Conservation (phyloP, 2,888 invertebrate genomes). For the Epistrophella euchroma region DNA sequence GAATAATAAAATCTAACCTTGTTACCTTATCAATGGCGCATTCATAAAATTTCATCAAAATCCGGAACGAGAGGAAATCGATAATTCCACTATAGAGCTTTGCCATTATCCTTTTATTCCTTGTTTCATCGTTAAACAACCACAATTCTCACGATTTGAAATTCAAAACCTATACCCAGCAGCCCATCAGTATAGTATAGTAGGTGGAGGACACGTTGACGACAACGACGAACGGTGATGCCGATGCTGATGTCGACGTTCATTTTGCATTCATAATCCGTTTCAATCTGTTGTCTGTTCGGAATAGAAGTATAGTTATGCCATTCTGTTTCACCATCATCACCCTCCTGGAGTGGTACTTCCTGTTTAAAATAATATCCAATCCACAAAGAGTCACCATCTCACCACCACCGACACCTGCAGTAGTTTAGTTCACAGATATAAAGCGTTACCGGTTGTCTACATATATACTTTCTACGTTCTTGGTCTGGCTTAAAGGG, state of each 20-base stretch:
- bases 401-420: slow-evolving; percentile 40
- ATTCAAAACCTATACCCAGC: slow-evolving; percentile 65
- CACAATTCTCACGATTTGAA: slow-evolving; percentile 68
- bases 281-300: slow-evolving; percentile 58
- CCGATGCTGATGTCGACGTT: slow-evolving; percentile 37
- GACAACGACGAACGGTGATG: background rate
- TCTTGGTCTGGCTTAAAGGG: slow-evolving; percentile 15
- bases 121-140: slow-evolving; percentile 57
- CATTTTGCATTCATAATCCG: slow-evolving; percentile 74
- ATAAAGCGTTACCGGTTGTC: slow-evolving; percentile 3
- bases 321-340: background rate
- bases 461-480: too few relatives aligned
- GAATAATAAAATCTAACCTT: slow-evolving; percentile 26
- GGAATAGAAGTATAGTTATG: slow-evolving; percentile 26
- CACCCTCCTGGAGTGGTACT: slow-evolving; percentile 44
- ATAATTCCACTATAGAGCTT: slow-evolving; percentile 46
- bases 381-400: slow-evolving; percentile 47
- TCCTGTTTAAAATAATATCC: slow-evolving; percentile 72
- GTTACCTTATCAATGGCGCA: slow-evolving; percentile 54
- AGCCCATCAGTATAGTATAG: background rate
- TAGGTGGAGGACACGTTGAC: background rate
- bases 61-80: slow-evolving; percentile 53
- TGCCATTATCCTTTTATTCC: slow-evolving; percentile 8
- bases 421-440: slow-evolving; percentile 40
- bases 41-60: slow-evolving; percentile 64